Evolutionary conservation across 2,888 invertebrate genomes (phyloP), one percentile per base, ranked within the genome.

Genomic region (Theretra japonica): DNA sequence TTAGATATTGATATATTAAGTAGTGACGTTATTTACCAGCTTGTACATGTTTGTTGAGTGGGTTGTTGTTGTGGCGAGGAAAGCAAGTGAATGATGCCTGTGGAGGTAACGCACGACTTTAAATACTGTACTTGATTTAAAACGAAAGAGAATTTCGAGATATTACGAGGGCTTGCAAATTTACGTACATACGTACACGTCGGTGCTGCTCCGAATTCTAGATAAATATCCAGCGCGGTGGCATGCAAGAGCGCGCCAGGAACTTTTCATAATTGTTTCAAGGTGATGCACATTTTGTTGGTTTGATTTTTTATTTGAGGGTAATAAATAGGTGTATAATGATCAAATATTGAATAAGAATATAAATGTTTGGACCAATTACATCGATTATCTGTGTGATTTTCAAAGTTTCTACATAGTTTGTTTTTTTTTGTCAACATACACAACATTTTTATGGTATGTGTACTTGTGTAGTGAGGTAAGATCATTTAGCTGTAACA

Each of bases 21-120:
- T n/a, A 59, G 71, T 69, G 21, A 30, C n/a, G 28, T 33, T 75
- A 81, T 72, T 88, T 89, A 94, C 95, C 92, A 93, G 90, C 84
- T 94, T 95, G 86, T 88, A 92, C 95, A 95, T 95, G 62, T 82
- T 90, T 90, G 83, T 75, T 84, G 70, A 30, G 78, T 80, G 82
- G 76, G 76, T 81, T 83, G 75, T 73, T 80, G 65, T 78, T 41
- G 65, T 65, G 21, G 41, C 17, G 48, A 48, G 8, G n/a, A 41
- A 23, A 65, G 41, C 23, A 41, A 82, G 76, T 76, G 80, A 88
- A 86, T 88, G 83, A 65, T 79, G 75, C 80, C 65, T 82, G 78
- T 70, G 70, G 71, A 73, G 74, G 69, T 73, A 74, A 74, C 48
- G 6, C 75, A 72, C 73, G 76, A 76, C 81, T 87, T 88, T 93